Percentiles rank a stretch among this genome's conserved stretches.
These are phyloP conservation scores for Myotis davidii DNA, from an alignment of 2,113 vertebrate genomes.

Conservation along the genomic window DNA sequence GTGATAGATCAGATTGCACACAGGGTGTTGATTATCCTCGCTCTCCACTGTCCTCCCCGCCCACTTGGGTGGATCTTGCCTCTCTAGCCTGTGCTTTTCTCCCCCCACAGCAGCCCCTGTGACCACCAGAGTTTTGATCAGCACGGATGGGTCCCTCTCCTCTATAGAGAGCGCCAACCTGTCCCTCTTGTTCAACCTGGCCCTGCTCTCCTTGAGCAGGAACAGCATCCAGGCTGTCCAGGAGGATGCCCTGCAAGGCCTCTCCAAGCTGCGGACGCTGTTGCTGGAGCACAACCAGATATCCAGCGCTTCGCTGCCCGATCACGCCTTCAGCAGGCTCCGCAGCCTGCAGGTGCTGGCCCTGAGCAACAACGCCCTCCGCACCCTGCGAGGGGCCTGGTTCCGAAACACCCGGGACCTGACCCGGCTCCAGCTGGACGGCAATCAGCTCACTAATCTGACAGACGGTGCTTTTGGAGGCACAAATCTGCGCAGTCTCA, in stretches of 20 bases:
- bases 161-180: constrained; percentile 80
- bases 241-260: constrained; percentile 83
- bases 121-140: constrained; percentile 84
- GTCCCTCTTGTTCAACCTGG: constrained; percentile 84
- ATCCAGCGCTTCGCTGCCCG: constrained; percentile 82
- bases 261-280: constrained; percentile 82
- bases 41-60: background rate
- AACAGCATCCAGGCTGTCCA: constrained; percentile 83
- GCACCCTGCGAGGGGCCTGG: constrained; percentile 81
- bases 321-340: constrained; percentile 83
- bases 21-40: background rate
- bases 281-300: constrained; percentile 88
- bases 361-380: constrained; percentile 84
- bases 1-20: background rate
- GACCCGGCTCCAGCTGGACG: constrained; percentile 84
- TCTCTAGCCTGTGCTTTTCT: constrained; percentile 46
- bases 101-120: constrained; percentile 81
- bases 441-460: constrained; percentile 86
- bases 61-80: background rate
- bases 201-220: constrained; percentile 86
- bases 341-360: constrained; percentile 82
- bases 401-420: constrained; percentile 82
- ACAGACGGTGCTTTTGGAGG: constrained; percentile 82
- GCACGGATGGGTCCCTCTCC: constrained; percentile 85
- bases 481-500: constrained; percentile 81